Evolutionary conservation across 2,113 vertebrate genomes (phyloP).

Genomic region (Numida meleagris): DNA sequence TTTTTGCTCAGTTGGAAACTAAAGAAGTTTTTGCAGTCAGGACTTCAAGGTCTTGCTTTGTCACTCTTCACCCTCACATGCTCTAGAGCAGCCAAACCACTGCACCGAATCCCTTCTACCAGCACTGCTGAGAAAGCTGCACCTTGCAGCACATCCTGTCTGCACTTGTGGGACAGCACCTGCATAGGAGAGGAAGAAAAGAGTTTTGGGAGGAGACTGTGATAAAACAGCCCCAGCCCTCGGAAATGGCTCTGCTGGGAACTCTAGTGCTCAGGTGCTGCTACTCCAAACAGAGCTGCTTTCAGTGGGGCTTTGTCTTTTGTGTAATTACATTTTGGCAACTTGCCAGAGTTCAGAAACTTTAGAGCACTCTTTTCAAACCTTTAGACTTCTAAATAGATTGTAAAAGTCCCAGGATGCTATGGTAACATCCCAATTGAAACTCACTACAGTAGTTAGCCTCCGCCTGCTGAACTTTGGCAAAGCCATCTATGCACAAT

Average conservation of each 20-base stretch:
- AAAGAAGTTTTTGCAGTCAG: neutral
- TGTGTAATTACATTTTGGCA: conserved; percentile 65
- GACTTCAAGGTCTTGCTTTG: neutral
- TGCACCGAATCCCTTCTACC: conserved; percentile 11
- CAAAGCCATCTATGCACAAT: conserved; percentile 2
- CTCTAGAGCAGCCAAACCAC: neutral
- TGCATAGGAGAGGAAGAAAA: neutral
- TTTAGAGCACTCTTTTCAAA: conserved; percentile 72
- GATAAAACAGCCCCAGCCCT: conserved; percentile 1
- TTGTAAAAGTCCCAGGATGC: conserved; percentile 59
- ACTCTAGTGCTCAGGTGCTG: conserved; percentile 44
- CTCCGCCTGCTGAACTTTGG: conserved; percentile 31
- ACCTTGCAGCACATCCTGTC: neutral
- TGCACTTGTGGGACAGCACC: neutral
- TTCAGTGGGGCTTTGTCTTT: conserved; percentile 60
- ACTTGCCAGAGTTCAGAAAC: conserved; percentile 66
- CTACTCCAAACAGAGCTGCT: conserved; percentile 48
- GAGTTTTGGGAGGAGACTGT: neutral
- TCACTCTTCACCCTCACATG: neutral
- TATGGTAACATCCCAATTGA: conserved; percentile 62
- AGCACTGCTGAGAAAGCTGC: neutral
- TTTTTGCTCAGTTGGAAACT: neutral
- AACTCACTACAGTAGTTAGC: conserved; percentile 23
- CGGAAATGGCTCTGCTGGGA: neutral
- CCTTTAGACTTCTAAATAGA: conserved; percentile 66